Evolutionary conservation across 2,888 invertebrate genomes (phyloP), one percentile per base, ranked within the genome.

Genomic region (Ctenicera cuprea): DNA sequence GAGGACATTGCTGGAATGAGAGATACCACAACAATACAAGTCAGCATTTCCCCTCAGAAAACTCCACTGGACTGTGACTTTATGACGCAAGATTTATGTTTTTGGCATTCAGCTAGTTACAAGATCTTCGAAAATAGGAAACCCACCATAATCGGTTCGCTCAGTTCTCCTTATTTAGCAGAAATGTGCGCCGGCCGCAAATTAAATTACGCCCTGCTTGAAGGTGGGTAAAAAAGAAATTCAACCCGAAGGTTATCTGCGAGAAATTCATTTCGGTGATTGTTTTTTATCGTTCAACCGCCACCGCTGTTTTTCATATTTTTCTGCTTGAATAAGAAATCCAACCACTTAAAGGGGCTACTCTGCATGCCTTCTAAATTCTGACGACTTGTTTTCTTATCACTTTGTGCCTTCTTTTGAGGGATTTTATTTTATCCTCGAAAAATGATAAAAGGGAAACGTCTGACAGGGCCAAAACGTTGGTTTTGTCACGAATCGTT

Each of bases 131-230:
- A 84, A 76, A 83, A 83, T 65, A 76, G 79, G 22, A 72, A 76
- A 48, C 67, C 82, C 12, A 77, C 77, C 16, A 65, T 82, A 62
- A 78, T 86, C 62, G 86, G 86, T 37, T 79, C 84, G 14, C 76
- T 86, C 30, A 80, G 83, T 30, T 83, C 85, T 41, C 78, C 83
- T 18, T 84, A 82, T 76, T 77, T 84, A 50, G 52, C 74, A 54
- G 86, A 88, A 62, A 83, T 91, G 62, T 91, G 91, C 75, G 87
- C 88, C 0, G 85, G 86, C 64, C 88, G 87, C 77, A 85, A 86
- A 52, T 83, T 91, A 37, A 87, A 85, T 70, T 91, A 91, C 81
- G 83, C 86, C 48, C 78, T 88, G 16, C 80, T 86, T 22, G 87
- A 87, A 80, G 88, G 89, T 88, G 83, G 84, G 83, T 79, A 63